These are phyloP conservation scores for Brevipalpus yothersi DNA, from an alignment of 1,140 invertebrate species.

Conservation along the genomic window DNA sequence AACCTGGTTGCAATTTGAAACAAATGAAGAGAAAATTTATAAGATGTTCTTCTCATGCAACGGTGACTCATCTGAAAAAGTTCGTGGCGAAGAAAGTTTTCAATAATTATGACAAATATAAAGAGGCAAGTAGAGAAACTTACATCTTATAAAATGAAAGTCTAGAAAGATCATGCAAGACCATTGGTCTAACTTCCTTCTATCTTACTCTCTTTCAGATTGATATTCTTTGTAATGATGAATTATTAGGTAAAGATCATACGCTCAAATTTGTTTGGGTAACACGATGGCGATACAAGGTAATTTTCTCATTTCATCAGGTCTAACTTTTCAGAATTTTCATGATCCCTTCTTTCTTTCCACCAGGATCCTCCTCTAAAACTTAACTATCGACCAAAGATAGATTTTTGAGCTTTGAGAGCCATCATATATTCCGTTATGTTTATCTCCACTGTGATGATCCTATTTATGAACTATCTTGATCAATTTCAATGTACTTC, in stretches of 20 bases:
- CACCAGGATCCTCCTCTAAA: conserved; percentile 13
- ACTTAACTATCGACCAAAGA: conserved; percentile 12
- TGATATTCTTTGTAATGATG: conserved; percentile 94
- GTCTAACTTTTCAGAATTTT: neutral
- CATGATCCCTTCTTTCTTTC: conserved; percentile 1
- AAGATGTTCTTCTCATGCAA: conserved; percentile 78
- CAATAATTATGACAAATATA: conserved; percentile 70
- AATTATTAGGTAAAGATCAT: conserved; percentile 91
- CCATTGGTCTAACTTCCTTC: conserved; percentile 2
- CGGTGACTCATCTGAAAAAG: conserved; percentile 88
- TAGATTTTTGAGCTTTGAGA: conserved; percentile 1
- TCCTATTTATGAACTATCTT: conserved; percentile 13
- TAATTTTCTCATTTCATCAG: conserved; percentile 8
- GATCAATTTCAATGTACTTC: conserved; percentile 23
- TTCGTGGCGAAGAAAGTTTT: conserved; percentile 88
- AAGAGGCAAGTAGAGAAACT: conserved; percentile 45
- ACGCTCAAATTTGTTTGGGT: conserved; percentile 95
- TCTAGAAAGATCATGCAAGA: neutral
- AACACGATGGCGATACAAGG: conserved; percentile 84
- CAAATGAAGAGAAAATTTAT: conserved; percentile 67
- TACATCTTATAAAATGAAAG: neutral
- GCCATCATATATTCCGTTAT: neutral
- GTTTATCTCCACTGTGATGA: neutral
- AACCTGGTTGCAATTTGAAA: conserved; percentile 35
- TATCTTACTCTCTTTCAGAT: conserved; percentile 32